phyloP scores from a whole-genome alignment of 1,140 invertebrate species.

The Brachystomella parvula region DNA sequence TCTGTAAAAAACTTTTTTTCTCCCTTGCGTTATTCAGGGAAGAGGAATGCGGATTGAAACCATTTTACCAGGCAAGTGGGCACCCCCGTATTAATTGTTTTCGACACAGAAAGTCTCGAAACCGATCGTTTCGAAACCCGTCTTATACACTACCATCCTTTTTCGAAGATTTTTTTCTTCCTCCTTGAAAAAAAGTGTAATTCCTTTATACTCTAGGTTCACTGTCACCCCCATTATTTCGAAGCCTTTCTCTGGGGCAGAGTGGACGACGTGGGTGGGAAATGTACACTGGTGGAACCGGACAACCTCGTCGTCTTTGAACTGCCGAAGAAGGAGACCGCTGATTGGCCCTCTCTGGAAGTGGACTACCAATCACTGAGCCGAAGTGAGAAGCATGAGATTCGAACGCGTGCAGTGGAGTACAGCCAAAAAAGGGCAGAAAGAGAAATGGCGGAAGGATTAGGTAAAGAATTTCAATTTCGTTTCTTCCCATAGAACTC shows the following conservation, averaged over 20 bases:
- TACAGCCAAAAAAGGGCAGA: conserved; percentile 16
- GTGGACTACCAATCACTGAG: conserved; percentile 1
- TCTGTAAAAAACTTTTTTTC: too few species aligned
- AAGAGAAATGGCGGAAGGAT: background rate
- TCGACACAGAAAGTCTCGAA: too few species aligned
- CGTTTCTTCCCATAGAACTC: background rate
- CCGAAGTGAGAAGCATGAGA: conserved; percentile 7
- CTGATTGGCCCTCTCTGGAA: conserved; percentile 17
- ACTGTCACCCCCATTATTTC: conserved; percentile 30
- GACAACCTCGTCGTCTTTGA: conserved; percentile 19
- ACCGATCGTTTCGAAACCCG: too few species aligned
- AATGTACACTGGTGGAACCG: conserved; percentile 24
- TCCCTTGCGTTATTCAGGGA: too few species aligned
- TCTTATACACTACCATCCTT: too few species aligned
- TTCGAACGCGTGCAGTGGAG: conserved; percentile 13
- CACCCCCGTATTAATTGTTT: too few species aligned
- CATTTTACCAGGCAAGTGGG: too few species aligned
- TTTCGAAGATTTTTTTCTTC: too few species aligned
- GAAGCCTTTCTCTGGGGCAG: conserved; percentile 26
- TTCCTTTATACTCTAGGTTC: conserved; percentile 18
- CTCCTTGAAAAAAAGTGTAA: too few species aligned
- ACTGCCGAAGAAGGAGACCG: conserved; percentile 16
- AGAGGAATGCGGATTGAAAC: too few species aligned
- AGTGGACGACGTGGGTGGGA: conserved; percentile 24
- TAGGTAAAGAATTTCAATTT: conserved; percentile 12